Evolutionary conservation across 2,113 vertebrate species (phyloP), one percentile per base, ranked within the genome.

Genomic region (Phocoena sinus): DNA sequence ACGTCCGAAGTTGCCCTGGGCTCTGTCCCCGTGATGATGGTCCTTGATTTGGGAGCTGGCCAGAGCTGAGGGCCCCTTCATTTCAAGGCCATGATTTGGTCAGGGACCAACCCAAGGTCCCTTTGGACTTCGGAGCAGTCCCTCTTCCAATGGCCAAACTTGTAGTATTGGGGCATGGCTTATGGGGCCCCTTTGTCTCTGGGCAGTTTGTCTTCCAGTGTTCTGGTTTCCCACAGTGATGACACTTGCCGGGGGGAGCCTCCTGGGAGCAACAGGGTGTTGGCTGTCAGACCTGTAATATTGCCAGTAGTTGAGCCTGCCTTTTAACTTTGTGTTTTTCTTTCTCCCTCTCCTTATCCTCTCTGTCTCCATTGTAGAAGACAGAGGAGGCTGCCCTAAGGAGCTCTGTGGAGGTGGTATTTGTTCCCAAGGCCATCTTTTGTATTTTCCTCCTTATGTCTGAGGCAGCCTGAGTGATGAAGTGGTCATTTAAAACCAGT

Each of bases 401-500:
- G 41, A 76, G 73, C 44, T 50, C 44, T 50, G 26, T 44, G 73
- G 73, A 76, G 73, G 44, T 2, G 3, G 3, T 18, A 17, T 50
- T 20, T 50, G 73, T 26, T 18, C 26, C 44, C 26, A 50, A 50
- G 4, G 44, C 18, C 44, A 50, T 18, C 44, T 50, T 36, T 31
- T 20, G 15, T 5, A 4, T 47, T 50, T 33, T 47, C 26, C 41
- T 18, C 15, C 73, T 53, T 50, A 5, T 18, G 15, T 31, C 44
- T 76, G 17, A 44, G 26, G 15, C 44, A 50, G 73, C 41, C 15
- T 25, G 5, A 0, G 0, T 10, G 44, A 31, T 18, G 8, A 50
- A 31, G 26, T 15, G 31, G 26, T 31, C 44, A 33, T 60, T 60
- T 60, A 60, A 60, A 60, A 60, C 21, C 58, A 23, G 58, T 60